Evolutionary conservation across 2,797 vertebrate genomes (phyloP).

Genomic region (Pogoniulus pusillus): DNA sequence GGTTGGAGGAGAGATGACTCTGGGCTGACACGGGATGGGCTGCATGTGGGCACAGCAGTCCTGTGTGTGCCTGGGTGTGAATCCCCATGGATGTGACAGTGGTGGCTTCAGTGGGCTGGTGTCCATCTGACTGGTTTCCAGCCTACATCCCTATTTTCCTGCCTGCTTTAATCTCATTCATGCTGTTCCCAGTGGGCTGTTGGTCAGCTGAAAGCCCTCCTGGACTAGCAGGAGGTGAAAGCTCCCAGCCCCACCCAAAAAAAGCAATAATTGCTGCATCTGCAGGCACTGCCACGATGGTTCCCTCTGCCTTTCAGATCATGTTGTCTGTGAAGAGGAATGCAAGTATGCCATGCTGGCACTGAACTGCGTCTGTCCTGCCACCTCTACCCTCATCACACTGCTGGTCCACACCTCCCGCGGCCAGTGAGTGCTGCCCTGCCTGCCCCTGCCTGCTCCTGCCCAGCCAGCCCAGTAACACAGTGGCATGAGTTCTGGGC

Average conservation of each 20-base stretch:
- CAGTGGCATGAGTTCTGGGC: fast-evolving
- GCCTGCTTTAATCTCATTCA: neutral
- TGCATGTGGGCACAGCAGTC: neutral
- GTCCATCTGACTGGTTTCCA: neutral
- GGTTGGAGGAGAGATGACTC: neutral
- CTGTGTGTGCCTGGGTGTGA: neutral
- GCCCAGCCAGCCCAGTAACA: neutral
- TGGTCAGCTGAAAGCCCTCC: neutral
- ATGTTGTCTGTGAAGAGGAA: slow-evolving; percentile 94
- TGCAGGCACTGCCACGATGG: fast-evolving
- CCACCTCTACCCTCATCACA: slow-evolving; percentile 93
- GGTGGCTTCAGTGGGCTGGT: neutral
- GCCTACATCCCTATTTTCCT: neutral
- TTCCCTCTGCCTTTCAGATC: slow-evolving; percentile 78
- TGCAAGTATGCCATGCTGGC: slow-evolving; percentile 95
- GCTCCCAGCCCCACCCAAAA: neutral
- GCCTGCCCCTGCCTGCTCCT: neutral
- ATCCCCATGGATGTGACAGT: fast-evolving
- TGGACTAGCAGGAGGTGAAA: neutral
- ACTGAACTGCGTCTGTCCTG: slow-evolving; percentile 91
- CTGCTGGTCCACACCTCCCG: slow-evolving; percentile 93
- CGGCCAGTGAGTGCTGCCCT: slow-evolving; percentile 85
- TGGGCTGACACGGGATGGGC: neutral
- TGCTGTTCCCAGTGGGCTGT: neutral
- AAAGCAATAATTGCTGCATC: neutral